These are phyloP conservation scores for Kryptolebias marmoratus DNA, from an alignment of 2,113 vertebrate genomes.

Conservation along the genomic window DNA sequence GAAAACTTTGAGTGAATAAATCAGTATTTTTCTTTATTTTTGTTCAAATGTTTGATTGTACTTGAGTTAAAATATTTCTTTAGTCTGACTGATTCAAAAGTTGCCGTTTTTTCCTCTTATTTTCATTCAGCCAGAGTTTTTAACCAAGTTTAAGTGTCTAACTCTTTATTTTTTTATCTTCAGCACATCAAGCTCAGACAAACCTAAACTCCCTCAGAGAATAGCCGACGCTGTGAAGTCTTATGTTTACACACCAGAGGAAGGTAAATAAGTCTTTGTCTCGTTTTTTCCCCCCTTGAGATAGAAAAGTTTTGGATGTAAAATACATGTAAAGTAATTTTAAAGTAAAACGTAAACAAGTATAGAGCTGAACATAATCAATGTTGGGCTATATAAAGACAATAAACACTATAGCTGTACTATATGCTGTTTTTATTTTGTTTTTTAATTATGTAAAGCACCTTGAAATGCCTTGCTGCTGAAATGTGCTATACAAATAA, in stretches of 20 bases:
- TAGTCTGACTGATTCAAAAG: too few species aligned
- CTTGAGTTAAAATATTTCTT: too few species aligned
- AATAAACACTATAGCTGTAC: background rate
- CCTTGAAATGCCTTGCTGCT: too few species aligned
- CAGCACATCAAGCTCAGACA: conserved; percentile 64
- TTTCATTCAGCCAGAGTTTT: background rate
- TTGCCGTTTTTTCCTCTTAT: too few species aligned
- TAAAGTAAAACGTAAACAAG: background rate
- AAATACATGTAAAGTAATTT: background rate
- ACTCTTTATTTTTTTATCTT: conserved; percentile 22
- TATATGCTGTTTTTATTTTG: too few species aligned
- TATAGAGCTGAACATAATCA: background rate
- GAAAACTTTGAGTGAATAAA: too few species aligned
- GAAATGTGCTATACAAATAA: too few species aligned
- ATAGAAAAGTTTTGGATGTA: too few species aligned
- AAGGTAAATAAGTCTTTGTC: conserved; percentile 74
- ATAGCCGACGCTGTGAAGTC: conserved; percentile 67
- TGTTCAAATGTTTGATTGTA: too few species aligned
- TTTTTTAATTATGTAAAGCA: too few species aligned
- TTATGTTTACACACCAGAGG: conserved; percentile 84
- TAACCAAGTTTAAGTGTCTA: background rate
- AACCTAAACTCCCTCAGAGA: conserved; percentile 69
- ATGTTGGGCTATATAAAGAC: too few species aligned
- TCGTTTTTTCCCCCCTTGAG: background rate
- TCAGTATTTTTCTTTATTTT: too few species aligned